Conservation (phyloP, 2,797 vertebrate genomes). For the Kryptolebias ocellatus region DNA sequence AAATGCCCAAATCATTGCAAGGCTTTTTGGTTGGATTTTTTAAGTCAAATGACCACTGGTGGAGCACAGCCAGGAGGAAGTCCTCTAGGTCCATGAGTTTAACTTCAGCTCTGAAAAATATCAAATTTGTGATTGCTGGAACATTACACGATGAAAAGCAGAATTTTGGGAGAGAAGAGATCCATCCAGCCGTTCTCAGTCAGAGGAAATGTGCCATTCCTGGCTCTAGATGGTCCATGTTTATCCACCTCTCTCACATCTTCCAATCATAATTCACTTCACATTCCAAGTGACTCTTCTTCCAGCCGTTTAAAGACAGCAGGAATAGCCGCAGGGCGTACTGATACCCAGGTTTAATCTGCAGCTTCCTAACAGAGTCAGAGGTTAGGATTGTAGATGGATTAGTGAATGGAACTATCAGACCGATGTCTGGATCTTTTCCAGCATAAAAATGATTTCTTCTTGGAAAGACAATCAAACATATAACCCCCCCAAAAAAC, state of each 20-base stretch:
- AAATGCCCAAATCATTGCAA: slow-evolving; percentile 14
- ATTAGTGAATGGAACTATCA: neutral
- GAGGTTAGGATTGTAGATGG: neutral
- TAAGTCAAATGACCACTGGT: slow-evolving; percentile 24
- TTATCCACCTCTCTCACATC: slow-evolving; percentile 46
- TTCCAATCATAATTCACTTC: slow-evolving; percentile 22
- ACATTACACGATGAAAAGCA: slow-evolving; percentile 64
- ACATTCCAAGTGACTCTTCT: slow-evolving; percentile 15
- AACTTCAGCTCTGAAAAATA: slow-evolving; percentile 44
- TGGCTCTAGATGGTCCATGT: slow-evolving; percentile 46
- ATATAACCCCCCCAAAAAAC: neutral
- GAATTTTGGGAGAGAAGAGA: slow-evolving; percentile 42
- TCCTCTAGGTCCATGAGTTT: slow-evolving; percentile 33
- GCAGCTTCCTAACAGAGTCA: neutral
- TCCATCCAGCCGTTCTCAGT: slow-evolving; percentile 54
- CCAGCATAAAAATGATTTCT: neutral
- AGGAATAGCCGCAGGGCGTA: neutral
- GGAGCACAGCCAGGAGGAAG: slow-evolving; percentile 38
- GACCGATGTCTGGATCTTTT: neutral
- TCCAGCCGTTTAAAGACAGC: slow-evolving; percentile 16
- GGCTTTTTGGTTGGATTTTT: slow-evolving; percentile 27
- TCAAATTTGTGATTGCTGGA: slow-evolving; percentile 58
- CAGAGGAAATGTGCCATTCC: slow-evolving; percentile 28
- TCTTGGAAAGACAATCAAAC: neutral
- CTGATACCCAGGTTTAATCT: neutral